Percentiles rank a stretch among this genome's conserved stretches.
phyloP scores from a whole-genome alignment of 2,797 vertebrate species.

The Sphaeramia orbicularis region DNA sequence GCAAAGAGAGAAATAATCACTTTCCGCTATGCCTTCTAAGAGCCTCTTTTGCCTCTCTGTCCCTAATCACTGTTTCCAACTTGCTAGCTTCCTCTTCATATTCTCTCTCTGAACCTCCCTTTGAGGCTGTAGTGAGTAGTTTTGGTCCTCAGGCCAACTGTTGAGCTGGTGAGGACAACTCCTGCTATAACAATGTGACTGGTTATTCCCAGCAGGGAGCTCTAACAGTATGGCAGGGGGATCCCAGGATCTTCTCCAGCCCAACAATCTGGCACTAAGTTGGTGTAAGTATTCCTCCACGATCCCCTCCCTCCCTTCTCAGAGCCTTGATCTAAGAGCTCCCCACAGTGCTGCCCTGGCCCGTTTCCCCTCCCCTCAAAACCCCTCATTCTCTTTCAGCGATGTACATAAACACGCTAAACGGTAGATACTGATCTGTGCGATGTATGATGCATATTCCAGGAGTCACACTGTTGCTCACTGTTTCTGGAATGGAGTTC shows the following conservation, averaged over 20 bases:
- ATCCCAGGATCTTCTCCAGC: conserved; percentile 89
- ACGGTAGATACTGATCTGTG: conserved; percentile 16
- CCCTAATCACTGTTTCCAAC: conserved; percentile 59
- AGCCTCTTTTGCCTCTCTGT: conserved; percentile 43
- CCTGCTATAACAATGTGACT: conserved; percentile 87
- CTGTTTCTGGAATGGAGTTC: conserved; percentile 26
- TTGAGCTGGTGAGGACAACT: conserved; percentile 63
- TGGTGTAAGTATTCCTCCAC: conserved; percentile 89
- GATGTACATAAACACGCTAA: conserved; percentile 24
- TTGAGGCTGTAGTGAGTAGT: conserved; percentile 72
- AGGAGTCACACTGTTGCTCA: conserved; percentile 32
- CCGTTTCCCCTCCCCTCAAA: conserved; percentile 34
- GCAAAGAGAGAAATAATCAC: conserved; percentile 35
- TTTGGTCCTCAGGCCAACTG: conserved; percentile 65
- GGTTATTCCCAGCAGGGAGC: conserved; percentile 90
- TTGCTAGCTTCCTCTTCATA: conserved; percentile 59
- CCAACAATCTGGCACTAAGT: conserved; percentile 91
- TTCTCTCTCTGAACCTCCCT: conserved; percentile 64
- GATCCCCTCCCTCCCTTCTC: conserved; percentile 64
- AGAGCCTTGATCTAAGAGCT: conserved; percentile 51
- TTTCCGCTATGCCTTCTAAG: conserved; percentile 46
- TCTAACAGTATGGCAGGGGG: conserved; percentile 88
- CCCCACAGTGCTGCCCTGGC: conserved; percentile 76
- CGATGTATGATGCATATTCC: conserved; percentile 12
- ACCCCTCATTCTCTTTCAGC: conserved; percentile 23